These are phyloP conservation scores for Opisthograptis luteolata DNA, from an alignment of 2,888 invertebrate genomes.

Conservation along the genomic window DNA sequence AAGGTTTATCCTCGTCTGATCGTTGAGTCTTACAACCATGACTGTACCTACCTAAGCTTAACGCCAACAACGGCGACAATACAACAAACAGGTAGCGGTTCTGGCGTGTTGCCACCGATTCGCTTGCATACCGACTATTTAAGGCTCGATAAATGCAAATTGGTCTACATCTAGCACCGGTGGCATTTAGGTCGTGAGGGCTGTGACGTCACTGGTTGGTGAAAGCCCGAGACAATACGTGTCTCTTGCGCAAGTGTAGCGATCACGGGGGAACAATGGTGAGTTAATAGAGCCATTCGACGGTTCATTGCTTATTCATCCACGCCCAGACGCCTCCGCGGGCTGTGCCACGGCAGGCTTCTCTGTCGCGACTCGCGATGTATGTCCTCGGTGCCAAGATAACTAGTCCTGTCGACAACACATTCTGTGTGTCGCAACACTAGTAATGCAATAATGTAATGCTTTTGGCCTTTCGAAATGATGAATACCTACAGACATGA, in stretches of 20 bases:
- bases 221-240: constrained; percentile 78
- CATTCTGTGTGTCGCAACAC: constrained; percentile 14
- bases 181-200: constrained; percentile 69
- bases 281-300: constrained; percentile 82
- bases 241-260: constrained; percentile 78
- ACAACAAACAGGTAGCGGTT: constrained; percentile 44
- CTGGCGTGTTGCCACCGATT: constrained; percentile 54
- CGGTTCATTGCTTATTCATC: constrained; percentile 83
- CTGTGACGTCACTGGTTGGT: constrained; percentile 71
- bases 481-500: too few relatives aligned
- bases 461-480: too few relatives aligned
- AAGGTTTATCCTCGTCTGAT: constrained; percentile 10
- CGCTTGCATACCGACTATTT: constrained; percentile 54
- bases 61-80: constrained; percentile 27
- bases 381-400: constrained; percentile 59
- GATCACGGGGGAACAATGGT: constrained; percentile 76
- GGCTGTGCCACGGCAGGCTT: constrained; percentile 43
- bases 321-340: constrained; percentile 80
- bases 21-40: constrained; percentile 22
- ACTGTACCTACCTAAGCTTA: constrained; percentile 12
- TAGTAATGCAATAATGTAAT: too few relatives aligned
- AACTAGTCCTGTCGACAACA: constrained; percentile 41
- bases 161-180: constrained; percentile 66
- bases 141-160: constrained; percentile 69
- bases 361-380: constrained; percentile 71